A percentile compares a stretch with the other conserved stretches of the same genome.
phyloP scores from a whole-genome alignment of 1,140 invertebrate genomes.

The Chironomus striatipennis region DNA sequence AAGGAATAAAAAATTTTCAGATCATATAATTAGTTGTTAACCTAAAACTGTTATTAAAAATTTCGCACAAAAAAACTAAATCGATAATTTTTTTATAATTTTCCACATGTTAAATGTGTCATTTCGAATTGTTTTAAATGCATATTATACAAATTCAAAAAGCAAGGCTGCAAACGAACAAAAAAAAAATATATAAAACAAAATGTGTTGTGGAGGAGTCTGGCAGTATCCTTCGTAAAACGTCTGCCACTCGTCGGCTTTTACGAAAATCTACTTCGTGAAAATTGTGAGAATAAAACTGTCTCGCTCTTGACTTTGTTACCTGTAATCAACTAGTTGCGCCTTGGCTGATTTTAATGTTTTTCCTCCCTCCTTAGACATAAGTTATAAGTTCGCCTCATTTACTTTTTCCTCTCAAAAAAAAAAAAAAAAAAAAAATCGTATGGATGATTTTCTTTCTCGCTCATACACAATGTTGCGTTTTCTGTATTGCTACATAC shows the following conservation, averaged over 20 bases:
- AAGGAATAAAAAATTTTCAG: no score
- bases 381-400: background rate
- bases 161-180: background rate
- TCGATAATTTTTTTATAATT: no score
- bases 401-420: background rate
- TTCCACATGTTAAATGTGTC: no score
- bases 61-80: no score
- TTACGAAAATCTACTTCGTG: background rate
- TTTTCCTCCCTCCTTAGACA: constrained; percentile 14
- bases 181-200: no score
- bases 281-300: background rate
- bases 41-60: no score
- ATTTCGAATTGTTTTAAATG: no score
- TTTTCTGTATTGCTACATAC: no score
- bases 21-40: no score
- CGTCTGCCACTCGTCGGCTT: background rate
- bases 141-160: no score
- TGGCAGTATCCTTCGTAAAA: background rate
- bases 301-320: background rate
- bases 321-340: constrained; percentile 22
- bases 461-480: background rate
- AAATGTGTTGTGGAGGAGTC: background rate
- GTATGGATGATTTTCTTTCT: background rate
- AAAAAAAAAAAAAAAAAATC: background rate
- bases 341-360: constrained; percentile 2